Evolutionary conservation across 2,888 invertebrate species (phyloP), one percentile per base, ranked within the genome.

Genomic region (Gortyna flavago): DNA sequence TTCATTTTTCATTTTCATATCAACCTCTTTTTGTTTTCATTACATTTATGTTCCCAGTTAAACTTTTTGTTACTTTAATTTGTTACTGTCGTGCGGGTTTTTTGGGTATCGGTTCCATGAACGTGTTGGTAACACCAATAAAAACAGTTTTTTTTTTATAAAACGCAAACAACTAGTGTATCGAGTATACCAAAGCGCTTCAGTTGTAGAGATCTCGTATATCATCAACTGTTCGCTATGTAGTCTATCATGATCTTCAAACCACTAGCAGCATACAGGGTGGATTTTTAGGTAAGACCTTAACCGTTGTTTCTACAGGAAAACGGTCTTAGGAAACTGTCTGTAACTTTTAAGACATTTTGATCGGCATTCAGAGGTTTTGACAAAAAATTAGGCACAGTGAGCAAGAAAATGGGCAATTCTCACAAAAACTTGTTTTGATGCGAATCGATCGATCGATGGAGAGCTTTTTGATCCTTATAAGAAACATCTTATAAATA

Each of bases 1-100:
- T 86, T 54, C 73, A 83, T 86, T 84, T 84, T 80, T 86, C 76
- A 84, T 83, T 77, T 83, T 72, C 54, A 71, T 75, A 79, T 76
- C 75, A 69, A 48, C 29, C 61, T 68, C 44, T 67, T 83, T 83
- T 85, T 83, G 83, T 83, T 85, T 77, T 81, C 74, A 85, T 84
- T 70, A 75, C 69, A 75, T 83, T 83, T 73, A 79, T 79, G 38
- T 78, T 57, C 59, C 57, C 66, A 62, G 80, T 81, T 73, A 69
- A 59, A 80, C 38, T 64, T 73, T 81, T 85, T 81, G 72, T 76
- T 73, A 57, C 73, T 70, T 79, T 79, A 79, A 81, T 84, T 73
- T 74, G 74, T 72, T 72, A 75, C 59, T 69, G 68, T 66, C 75
- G 70, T n/a, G 54, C 35, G 54, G 61, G n/a, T 11, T 54, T 70